Conservation (phyloP, 2,888 invertebrate species). For the Chirona hameri region DNA sequence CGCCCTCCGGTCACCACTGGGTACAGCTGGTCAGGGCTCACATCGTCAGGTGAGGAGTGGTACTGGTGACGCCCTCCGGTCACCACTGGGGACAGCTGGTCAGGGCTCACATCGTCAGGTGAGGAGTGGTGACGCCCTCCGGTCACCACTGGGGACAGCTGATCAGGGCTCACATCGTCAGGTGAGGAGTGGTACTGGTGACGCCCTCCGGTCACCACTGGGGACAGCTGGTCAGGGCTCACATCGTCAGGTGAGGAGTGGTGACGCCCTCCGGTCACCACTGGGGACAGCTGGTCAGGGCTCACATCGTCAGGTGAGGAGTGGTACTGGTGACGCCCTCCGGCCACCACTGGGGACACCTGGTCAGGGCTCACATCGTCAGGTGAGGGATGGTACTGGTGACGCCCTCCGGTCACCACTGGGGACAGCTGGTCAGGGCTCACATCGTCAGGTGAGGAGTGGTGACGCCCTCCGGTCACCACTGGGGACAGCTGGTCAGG, state of each 20-base stretch:
- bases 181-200: too few species aligned
- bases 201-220: too few species aligned
- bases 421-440: neutral
- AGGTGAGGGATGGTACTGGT: neutral
- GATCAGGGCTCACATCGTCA: too few species aligned
- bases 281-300: too few species aligned
- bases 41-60: neutral
- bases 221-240: too few species aligned
- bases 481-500: neutral
- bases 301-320: too few species aligned
- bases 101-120: neutral
- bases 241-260: too few species aligned
- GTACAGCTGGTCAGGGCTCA: neutral
- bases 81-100: neutral
- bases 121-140: neutral
- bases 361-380: neutral
- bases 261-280: too few species aligned
- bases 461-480: neutral
- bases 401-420: neutral
- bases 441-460: neutral
- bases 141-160: too few species aligned
- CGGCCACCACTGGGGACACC: neutral
- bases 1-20: neutral
- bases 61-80: neutral
- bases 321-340: neutral